Evolutionary conservation across 2,113 vertebrate species (phyloP).

Genomic region (Laticauda laticaudata): DNA sequence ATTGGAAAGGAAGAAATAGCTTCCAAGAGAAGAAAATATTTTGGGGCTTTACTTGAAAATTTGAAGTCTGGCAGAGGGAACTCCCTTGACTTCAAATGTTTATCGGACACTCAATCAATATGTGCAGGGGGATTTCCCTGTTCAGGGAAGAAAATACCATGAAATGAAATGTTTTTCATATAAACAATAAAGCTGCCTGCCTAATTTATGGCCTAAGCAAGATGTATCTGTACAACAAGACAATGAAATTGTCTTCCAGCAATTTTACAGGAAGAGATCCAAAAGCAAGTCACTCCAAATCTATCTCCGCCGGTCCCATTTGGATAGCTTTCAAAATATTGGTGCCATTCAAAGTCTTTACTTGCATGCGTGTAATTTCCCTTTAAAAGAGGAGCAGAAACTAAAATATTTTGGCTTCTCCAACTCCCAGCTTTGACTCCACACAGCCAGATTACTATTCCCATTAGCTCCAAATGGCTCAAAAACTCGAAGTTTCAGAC

Average conservation of each 20-base stretch:
- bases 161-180: neutral
- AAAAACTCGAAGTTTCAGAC: neutral
- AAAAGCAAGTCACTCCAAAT: constrained; percentile 14
- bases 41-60: neutral
- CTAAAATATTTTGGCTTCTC: neutral
- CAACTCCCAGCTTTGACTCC: neutral
- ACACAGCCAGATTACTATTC: neutral
- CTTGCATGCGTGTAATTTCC: neutral
- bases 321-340: neutral
- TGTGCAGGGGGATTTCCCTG: neutral
- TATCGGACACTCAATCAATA: neutral
- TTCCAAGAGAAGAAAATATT: neutral
- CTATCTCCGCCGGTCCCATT: neutral
- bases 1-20: neutral
- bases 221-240: neutral
- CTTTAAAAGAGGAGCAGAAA: neutral
- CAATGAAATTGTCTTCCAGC: neutral
- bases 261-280: neutral
- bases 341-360: neutral
- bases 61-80: neutral
- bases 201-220: neutral
- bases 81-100: neutral
- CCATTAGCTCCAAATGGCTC: neutral
- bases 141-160: neutral
- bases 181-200: neutral